These are phyloP conservation scores for Pedicia rivosa DNA, from an alignment of 2,888 invertebrate species.

Conservation along the genomic window DNA sequence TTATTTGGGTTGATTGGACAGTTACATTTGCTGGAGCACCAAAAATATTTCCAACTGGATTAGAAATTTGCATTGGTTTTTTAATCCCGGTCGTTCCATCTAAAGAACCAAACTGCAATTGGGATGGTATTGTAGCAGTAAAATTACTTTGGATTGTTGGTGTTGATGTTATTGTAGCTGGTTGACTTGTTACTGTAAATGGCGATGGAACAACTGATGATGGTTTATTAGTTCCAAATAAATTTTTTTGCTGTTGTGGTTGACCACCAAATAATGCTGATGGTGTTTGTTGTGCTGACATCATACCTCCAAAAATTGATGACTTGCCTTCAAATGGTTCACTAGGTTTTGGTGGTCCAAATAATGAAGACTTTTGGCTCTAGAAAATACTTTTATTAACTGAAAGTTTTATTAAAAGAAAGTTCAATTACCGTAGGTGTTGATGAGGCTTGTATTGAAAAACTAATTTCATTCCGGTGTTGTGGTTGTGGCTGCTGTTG, in stretches of 20 bases:
- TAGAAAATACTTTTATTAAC: too few species aligned
- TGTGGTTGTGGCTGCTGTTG: constrained; percentile 4
- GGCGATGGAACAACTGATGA: constrained; percentile 17
- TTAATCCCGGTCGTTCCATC: too few species aligned
- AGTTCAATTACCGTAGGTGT: constrained; percentile 19
- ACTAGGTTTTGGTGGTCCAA: constrained; percentile 11
- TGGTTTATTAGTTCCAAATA: too few species aligned
- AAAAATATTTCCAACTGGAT: neutral
- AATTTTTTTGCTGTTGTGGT: constrained; percentile 19
- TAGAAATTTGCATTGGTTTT: too few species aligned
- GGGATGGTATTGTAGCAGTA: neutral
- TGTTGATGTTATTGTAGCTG: constrained; percentile 7
- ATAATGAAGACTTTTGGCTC: constrained; percentile 2
- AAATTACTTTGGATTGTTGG: neutral
- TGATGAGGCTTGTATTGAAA: constrained; percentile 21
- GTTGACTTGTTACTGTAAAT: constrained; percentile 16
- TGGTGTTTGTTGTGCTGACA: constrained; percentile 9
- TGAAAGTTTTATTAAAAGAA: too few species aligned
- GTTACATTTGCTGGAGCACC: neutral
- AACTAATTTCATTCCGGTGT: constrained; percentile 15
- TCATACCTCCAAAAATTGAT: constrained; percentile 11
- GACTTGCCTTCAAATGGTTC: constrained; percentile 6
- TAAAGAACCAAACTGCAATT: constrained; percentile 6
- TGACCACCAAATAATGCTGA: neutral
- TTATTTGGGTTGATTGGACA: neutral